Evolutionary conservation across 2,888 invertebrate genomes (phyloP).

Genomic region (Ernsta delagoae): DNA sequence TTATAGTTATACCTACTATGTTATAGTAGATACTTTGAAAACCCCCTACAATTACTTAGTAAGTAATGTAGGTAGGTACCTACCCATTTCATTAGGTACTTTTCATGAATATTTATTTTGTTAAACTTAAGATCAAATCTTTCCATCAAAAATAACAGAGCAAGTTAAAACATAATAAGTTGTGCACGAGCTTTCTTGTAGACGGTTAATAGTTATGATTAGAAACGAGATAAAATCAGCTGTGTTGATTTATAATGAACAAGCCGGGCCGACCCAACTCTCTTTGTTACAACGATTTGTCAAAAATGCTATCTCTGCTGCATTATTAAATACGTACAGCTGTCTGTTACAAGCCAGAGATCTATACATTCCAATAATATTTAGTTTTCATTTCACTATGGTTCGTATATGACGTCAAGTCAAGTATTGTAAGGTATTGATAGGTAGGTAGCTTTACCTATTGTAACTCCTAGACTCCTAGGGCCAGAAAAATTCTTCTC

Average conservation of each 20-base stretch:
- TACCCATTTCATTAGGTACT: too few species aligned
- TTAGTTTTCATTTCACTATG: conserved; percentile 31
- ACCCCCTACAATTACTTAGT: too few species aligned
- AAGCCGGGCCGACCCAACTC: conserved; percentile 42
- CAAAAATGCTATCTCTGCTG: conserved; percentile 36
- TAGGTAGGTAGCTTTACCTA: too few species aligned
- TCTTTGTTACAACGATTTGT: conserved; percentile 39
- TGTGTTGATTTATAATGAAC: conserved; percentile 50
- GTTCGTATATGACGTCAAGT: too few species aligned
- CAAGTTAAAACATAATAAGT: conserved; percentile 28
- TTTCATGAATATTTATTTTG: neutral
- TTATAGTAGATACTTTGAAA: too few species aligned
- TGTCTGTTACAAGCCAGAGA: conserved; percentile 26
- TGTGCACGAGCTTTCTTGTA: conserved; percentile 36
- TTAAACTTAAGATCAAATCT: conserved; percentile 10
- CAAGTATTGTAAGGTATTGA: too few species aligned
- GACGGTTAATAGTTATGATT: conserved; percentile 52
- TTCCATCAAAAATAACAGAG: conserved; percentile 19
- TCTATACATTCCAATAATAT: conserved; percentile 31
- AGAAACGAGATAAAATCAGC: conserved; percentile 52
- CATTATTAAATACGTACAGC: conserved; percentile 30
- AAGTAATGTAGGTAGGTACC: too few species aligned
- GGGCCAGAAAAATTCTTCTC: too few species aligned
- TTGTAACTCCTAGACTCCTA: too few species aligned
- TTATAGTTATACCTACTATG: too few species aligned